Evolutionary conservation across 1,140 invertebrate genomes (phyloP).

Genomic region (Neodiprion fabricii): DNA sequence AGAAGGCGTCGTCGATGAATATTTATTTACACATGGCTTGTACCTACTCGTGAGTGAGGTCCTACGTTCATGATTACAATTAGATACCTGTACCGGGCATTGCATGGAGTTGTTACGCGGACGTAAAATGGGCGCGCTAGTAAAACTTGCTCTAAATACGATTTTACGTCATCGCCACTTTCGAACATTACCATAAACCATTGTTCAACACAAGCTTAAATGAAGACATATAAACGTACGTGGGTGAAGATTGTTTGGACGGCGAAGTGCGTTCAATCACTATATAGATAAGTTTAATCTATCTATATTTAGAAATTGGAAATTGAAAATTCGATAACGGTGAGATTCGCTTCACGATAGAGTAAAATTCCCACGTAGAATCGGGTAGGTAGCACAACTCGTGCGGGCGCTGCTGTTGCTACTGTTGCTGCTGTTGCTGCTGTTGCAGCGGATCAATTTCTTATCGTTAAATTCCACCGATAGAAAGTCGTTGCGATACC

Average conservation of each 20-base stretch:
- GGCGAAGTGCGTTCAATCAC: background rate
- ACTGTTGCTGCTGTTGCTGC: background rate
- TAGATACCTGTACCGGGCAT: no score
- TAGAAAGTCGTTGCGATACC: constrained; percentile 2
- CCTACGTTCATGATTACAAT: no score
- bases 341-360: background rate
- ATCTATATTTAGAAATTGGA: background rate
- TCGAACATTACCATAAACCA: constrained; percentile 45
- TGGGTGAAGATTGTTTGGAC: constrained; percentile 27
- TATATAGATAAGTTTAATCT: background rate
- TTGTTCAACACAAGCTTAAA: constrained; percentile 40
- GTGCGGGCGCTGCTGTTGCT: background rate
- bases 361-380: background rate
- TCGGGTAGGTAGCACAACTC: background rate
- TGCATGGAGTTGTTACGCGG: no score
- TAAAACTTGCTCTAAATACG: background rate
- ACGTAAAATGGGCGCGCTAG: no score
- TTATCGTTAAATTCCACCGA: background rate
- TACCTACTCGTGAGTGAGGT: no score
- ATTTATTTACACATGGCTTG: no score
- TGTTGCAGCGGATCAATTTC: background rate
- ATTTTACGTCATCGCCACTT: constrained; percentile 45
- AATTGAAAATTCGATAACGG: background rate
- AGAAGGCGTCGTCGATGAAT: no score
- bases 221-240: constrained; percentile 2